phyloP scores from a whole-genome alignment of 2,888 invertebrate species.

The Sinhomidia bicolor region DNA sequence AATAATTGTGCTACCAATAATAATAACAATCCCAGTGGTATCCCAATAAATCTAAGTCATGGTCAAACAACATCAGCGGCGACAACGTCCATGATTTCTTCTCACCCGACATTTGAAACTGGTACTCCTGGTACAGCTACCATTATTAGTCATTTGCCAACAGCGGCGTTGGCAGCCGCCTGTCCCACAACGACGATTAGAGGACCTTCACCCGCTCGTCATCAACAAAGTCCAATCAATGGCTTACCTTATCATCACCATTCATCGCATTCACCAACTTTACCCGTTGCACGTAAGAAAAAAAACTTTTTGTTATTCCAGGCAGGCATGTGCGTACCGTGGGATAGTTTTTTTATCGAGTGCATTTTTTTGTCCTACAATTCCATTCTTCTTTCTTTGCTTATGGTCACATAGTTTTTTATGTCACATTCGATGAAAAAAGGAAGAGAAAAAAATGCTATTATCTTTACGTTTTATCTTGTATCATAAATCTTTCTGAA shows the following conservation, averaged over 20 bases:
- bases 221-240: conserved; percentile 58
- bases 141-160: conserved; percentile 52
- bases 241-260: conserved; percentile 57
- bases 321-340: conserved; percentile 1
- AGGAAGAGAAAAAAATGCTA: conserved; percentile 39
- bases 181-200: conserved; percentile 53
- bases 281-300: conserved; percentile 64
- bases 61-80: conserved; percentile 1
- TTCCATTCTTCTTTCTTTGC: not conserved
- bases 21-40: conserved; percentile 17
- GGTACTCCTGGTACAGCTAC: not conserved
- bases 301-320: not conserved
- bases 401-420: conserved; percentile 23
- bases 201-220: conserved; percentile 60
- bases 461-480: conserved; percentile 57
- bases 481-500: conserved; percentile 64
- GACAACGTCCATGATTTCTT: not conserved
- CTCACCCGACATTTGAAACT: conserved; percentile 8
- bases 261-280: conserved; percentile 66
- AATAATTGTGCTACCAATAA: conserved; percentile 6
- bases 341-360: conserved; percentile 54
- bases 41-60: conserved; percentile 68
- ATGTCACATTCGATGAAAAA: conserved; percentile 42
- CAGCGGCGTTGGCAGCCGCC: conserved; percentile 49
- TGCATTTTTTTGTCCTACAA: conserved; percentile 53